Conservation (phyloP, 2,113 vertebrate species). For the Stictonetta naevosa region DNA sequence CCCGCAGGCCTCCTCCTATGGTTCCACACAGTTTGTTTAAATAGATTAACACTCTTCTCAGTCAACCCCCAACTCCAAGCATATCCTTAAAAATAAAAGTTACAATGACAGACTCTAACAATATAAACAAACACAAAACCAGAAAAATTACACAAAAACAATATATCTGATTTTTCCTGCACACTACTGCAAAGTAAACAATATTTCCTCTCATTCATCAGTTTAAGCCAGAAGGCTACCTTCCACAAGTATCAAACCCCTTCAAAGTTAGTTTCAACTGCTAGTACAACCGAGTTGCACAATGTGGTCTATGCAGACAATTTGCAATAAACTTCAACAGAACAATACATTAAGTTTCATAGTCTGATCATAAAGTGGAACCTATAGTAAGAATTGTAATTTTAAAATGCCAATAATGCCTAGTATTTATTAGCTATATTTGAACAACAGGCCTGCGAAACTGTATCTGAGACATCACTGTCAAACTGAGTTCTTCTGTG, state of each 20-base stretch:
- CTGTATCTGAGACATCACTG: neutral
- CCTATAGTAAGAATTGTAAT: neutral
- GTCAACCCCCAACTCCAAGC: slow-evolving; percentile 46
- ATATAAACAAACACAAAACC: slow-evolving; percentile 35
- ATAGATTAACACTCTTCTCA: slow-evolving; percentile 65
- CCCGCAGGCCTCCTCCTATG: slow-evolving; percentile 68
- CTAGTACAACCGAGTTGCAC: neutral
- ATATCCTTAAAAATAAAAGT: slow-evolving; percentile 65
- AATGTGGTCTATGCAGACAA: neutral
- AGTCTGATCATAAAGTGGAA: neutral
- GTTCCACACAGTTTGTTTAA: slow-evolving; percentile 71
- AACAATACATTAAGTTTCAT: neutral
- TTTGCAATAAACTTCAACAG: neutral
- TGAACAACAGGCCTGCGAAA: neutral
- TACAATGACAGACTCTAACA: slow-evolving; percentile 55
- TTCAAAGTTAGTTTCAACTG: neutral
- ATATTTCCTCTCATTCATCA: neutral
- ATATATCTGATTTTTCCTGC: neutral
- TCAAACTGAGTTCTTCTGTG: neutral
- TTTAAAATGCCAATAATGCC: neutral
- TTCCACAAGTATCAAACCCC: neutral
- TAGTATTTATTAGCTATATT: neutral
- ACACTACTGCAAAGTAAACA: neutral
- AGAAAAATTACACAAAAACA: slow-evolving; percentile 51
- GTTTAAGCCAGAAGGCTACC: neutral